A percentile compares a stretch with the other conserved stretches of the same genome.
phyloP scores from a whole-genome alignment of 2,797 vertebrate genomes.

The Scolopax bukidnonensis region DNA sequence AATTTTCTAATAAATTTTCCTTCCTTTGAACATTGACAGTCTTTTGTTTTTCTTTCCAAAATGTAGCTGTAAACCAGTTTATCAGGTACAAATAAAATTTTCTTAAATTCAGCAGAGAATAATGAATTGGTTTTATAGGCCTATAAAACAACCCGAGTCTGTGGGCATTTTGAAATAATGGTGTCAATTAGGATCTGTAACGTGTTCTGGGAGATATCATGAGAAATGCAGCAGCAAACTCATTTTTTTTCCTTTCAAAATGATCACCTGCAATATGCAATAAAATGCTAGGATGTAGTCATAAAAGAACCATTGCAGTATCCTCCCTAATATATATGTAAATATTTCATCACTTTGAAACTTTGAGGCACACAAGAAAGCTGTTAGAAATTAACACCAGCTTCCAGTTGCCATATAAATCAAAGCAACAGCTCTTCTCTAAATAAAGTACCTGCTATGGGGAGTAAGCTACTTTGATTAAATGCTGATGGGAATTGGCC shows the following conservation, averaged over 20 bases:
- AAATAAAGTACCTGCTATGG: slow-evolving; percentile 26
- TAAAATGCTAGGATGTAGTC: slow-evolving; percentile 40
- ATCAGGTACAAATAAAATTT: slow-evolving; percentile 9
- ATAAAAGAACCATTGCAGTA: slow-evolving; percentile 40
- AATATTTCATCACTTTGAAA: slow-evolving; percentile 62
- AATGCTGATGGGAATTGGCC: slow-evolving; percentile 3
- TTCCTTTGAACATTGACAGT: not conserved
- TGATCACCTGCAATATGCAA: slow-evolving; percentile 50
- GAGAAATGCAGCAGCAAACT: not conserved
- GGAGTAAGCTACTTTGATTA: slow-evolving; percentile 29
- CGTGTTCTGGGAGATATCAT: slow-evolving; percentile 26
- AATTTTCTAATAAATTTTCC: not conserved
- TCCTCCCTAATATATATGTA: slow-evolving; percentile 66
- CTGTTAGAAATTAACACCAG: slow-evolving; percentile 52
- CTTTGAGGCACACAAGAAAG: not conserved
- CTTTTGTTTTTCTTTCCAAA: slow-evolving; percentile 14
- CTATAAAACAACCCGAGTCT: slow-evolving; percentile 55
- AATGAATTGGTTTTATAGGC: slow-evolving; percentile 55
- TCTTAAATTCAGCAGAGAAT: slow-evolving; percentile 27
- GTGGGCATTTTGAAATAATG: slow-evolving; percentile 65
- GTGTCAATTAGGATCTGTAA: slow-evolving; percentile 61
- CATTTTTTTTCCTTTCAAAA: slow-evolving; percentile 42
- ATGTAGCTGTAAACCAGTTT: not conserved
- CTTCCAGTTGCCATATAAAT: slow-evolving; percentile 55
- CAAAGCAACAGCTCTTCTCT: slow-evolving; percentile 27